Evolutionary conservation across 2,797 vertebrate genomes (phyloP).

Genomic region (Ciconia nigra): DNA sequence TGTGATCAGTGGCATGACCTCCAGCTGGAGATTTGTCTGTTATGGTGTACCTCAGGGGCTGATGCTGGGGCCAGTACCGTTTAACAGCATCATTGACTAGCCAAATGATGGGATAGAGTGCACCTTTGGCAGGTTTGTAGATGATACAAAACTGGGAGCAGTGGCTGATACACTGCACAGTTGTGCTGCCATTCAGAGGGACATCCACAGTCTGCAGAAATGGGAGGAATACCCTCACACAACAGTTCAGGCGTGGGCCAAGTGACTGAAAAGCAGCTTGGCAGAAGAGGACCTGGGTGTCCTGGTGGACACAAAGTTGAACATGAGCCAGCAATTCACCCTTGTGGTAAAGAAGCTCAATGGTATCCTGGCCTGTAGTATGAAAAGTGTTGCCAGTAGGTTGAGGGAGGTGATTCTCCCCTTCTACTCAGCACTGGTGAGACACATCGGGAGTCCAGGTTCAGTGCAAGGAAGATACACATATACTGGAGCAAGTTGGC

Average conservation of each 20-base stretch:
- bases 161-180: not conserved
- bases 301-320: not conserved
- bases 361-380: not conserved
- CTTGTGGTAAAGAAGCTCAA: not conserved
- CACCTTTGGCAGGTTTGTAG: not conserved
- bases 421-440: not conserved
- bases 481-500: not conserved
- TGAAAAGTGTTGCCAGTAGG: not conserved
- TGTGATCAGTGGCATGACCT: not conserved
- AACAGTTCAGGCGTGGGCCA: not conserved
- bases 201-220: not conserved
- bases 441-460: not conserved
- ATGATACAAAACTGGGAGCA: not conserved
- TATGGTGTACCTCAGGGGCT: not conserved
- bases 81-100: not conserved
- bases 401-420: not conserved
- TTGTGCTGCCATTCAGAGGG: not conserved
- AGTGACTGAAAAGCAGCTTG: not conserved
- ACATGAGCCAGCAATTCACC: not conserved
- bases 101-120: not conserved
- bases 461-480: not conserved
- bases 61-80: not conserved
- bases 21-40: not conserved
- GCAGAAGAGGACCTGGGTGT: not conserved
- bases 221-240: fast-evolving